Evolutionary conservation across 1,140 invertebrate species (phyloP).

Genomic region (Drosophila dunni): DNA sequence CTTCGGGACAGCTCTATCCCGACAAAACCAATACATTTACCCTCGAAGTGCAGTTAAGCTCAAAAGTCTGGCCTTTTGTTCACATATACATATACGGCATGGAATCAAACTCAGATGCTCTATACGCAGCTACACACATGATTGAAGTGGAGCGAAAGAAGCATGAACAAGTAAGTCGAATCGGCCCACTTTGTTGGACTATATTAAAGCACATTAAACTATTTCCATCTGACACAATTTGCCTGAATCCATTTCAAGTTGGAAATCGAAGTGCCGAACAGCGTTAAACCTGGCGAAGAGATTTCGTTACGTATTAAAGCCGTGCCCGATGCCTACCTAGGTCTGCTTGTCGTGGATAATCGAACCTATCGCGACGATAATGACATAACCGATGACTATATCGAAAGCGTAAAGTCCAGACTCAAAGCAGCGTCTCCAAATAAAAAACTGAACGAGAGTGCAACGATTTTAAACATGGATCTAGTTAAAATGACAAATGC

Average conservation of each 20-base stretch:
- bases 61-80: slow-evolving; percentile 24
- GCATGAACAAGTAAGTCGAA: slow-evolving; percentile 23
- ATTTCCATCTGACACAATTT: background rate
- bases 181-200: too few species aligned
- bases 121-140: background rate
- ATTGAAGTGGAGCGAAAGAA: background rate
- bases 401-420: background rate
- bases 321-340: slow-evolving; percentile 25
- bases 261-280: background rate
- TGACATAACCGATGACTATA: slow-evolving; percentile 15
- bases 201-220: background rate
- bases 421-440: background rate
- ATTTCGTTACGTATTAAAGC: slow-evolving; percentile 14
- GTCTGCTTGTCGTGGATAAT: slow-evolving; percentile 23
- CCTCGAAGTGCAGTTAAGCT: background rate
- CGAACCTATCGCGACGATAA: background rate
- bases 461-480: background rate
- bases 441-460: background rate
- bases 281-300: slow-evolving; percentile 13
- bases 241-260: background rate
- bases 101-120: background rate
- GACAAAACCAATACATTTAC: background rate
- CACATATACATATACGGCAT: slow-evolving; percentile 24
- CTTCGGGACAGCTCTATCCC: background rate
- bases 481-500: slow-evolving; percentile 30